Evolutionary conservation across 2,797 vertebrate genomes (phyloP), one percentile per base, ranked within the genome.

Genomic region (Tadarida brasiliensis): DNA sequence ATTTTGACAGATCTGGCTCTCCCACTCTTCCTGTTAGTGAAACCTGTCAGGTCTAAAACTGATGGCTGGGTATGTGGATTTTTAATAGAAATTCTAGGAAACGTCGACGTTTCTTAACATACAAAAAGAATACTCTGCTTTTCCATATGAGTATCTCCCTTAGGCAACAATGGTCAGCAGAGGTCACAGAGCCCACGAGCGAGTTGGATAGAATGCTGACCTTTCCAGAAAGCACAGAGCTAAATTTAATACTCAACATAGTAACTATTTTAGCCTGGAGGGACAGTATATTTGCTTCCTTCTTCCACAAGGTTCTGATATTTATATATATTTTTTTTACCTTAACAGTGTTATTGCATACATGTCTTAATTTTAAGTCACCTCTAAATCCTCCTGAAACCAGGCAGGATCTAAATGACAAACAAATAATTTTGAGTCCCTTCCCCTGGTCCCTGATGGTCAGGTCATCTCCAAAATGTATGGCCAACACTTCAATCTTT

Each of bases 41-140:
- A 86, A 92, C 14, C 92, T 97, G 92, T 95, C 96, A 97, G 77
- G 49, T 90, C 96, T 86, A 74, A 96, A 96, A 81, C 74, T 95
- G 85, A 94, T 83, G 68, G 24, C 59, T 94, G 61, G 68, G 30
- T 83, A 10, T 83, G 44, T 92, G 96, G 78, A 92, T 93, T 95
- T 92, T 77, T 74, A 73, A 61, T 39, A 95, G 82, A 92, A 88
- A 95, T 91, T 92, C 59, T 88, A 86, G 73, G 82, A 87, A 85
- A 77, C 68, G 73, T 94, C 2, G 0, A 61, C 7, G 24, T 91
- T 92, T 87, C 92, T 88, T 91, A 96, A 87, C 44, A 87, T 44
- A 92, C 35, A 90, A 90, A 93, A 92, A 94, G 61, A 96, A 74
- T 19, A 39, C 57, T 85, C 28, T 95, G 4, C 44, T 92, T 96